Base-by-base conservation (phyloP, 2,113 vertebrate species). In the Loxodonta africana region DNA sequence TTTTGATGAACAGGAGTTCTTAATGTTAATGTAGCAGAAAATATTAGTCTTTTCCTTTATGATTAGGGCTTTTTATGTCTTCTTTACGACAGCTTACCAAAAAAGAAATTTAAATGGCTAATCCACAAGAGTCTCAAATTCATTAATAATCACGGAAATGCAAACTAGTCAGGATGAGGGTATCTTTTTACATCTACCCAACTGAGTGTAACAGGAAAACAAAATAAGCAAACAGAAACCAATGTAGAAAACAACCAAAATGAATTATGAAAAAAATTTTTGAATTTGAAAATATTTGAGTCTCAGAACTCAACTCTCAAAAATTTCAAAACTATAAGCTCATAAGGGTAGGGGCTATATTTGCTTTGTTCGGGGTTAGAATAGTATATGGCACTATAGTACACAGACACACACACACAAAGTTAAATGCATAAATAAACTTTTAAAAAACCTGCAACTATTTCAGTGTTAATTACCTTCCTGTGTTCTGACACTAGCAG, bases 401-500 rank as follows among this genome's bases (percentile, higher is more conserved):
- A 71, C 0, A 0, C 0, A 53, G 44, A 53, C 4, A 53, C 51
- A 53, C 53, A 57, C 8, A 57, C 8, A 57, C 7, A 77, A 76
- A 69, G 12, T 37, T 69, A 93, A n/a, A 81, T 67, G n/a, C 10
- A 26, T 51, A 74, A 69, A 96, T 53, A 41, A 21, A 37, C 37
- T 37, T 28, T 12, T 14, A 26, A 67, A 1, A 5, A 86, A 46
- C 88, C 14, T 46, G 74, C 53, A 78, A 67, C 26, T 4, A 51
- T 26, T 28, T 60, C 65, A n/a, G 51, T 69, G 9, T 48, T 48
- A 25, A 51, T 97, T 99, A 99, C 99, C 99, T 99, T 99, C 80
- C 99, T 99, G 97, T 99, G 99, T 97, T 99, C 99, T 2, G 99
- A 98, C 53, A 99, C 98, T 51, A 99, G 97, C 48, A 99, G 98